Percentiles rank a stretch among this genome's conserved stretches.
These are phyloP conservation scores for Hydractinia symbiolongicarpus DNA, from an alignment of 30 jellyfish, hydroid and myxozoan species.

Conservation along the genomic window DNA sequence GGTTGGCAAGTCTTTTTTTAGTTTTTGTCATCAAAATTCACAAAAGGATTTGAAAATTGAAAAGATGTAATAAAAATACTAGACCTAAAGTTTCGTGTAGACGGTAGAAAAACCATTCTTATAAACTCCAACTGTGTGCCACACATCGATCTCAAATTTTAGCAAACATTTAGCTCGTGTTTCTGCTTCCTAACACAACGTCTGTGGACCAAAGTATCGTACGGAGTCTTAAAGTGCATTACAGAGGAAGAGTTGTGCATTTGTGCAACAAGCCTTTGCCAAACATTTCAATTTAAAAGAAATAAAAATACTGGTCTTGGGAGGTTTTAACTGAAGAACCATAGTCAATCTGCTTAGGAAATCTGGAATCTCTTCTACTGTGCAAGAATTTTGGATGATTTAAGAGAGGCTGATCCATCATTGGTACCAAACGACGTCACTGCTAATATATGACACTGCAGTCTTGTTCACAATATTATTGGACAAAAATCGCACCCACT, in stretches of 20 bases:
- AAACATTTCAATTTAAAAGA: background rate
- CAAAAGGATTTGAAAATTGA: no score
- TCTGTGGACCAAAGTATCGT: background rate
- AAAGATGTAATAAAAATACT: background rate
- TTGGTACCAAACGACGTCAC: background rate
- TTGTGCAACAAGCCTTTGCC: background rate
- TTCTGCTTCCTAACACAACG: background rate
- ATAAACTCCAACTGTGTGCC: background rate
- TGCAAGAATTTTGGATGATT: background rate
- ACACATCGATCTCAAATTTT: background rate
- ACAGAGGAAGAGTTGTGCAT: background rate
- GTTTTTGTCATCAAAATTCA: no score
- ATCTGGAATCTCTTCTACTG: conserved; percentile 3
- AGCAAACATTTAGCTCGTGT: background rate
- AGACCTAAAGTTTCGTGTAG: background rate
- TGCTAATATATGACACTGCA: no score
- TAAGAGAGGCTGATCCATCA: background rate
- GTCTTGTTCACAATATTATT: no score
- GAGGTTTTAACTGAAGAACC: no score
- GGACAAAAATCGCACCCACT: no score
- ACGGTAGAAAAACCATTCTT: background rate
- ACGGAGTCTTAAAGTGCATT: background rate
- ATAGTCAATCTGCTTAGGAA: background rate
- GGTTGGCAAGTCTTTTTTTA: no score
- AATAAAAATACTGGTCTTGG: background rate